Base-by-base conservation (phyloP, 2,888 invertebrate genomes). In the Apamea sordens region DNA sequence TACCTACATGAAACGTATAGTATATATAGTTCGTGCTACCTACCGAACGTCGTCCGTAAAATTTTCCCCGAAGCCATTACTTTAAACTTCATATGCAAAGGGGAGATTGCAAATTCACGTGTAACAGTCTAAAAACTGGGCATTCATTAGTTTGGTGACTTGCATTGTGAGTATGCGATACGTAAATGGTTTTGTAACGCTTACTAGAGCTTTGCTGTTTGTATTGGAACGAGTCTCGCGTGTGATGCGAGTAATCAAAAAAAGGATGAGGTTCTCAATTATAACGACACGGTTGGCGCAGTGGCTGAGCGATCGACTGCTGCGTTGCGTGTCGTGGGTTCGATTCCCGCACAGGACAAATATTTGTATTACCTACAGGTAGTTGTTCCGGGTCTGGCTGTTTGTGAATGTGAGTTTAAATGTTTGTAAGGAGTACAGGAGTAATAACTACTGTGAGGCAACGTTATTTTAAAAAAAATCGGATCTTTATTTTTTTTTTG, bases 61-160 rank as follows among this genome's bases (percentile, higher is more conserved):
- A 87, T 83, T 87, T 91, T 91, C 92, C 85, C 73, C 78, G 90
- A 91, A 92, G 83, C 89, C 90, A 90, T 92, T 91, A 90, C 90
- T 90, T 91, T 90, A 73, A 86, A 81, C 76, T 86, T 89, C 84
- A 84, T 80, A 84, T 81, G 80, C 84, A 84, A 82, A 87, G 86
- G 85, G 87, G 84, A 86, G 84, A 89, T 90, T 89, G 92, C 91
- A 89, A 91, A 92, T 90, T 92, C 90, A 88, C 89, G 86, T 89
- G 89, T 90, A 85, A 86, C 88, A 88, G 92, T 91, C 93, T 91
- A 93, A 95, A 94, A 94, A 94, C 92, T 92, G 82, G 80, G 86
- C 87, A 91, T 93, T 94, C 95, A 95, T 95, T 95, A 94, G 94
- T 94, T 92, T 91, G 89, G 93, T 96, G 96, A 95, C 95, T 96